Conservation (phyloP, 2,113 vertebrate species). For the Phyllostomus hastatus region DNA sequence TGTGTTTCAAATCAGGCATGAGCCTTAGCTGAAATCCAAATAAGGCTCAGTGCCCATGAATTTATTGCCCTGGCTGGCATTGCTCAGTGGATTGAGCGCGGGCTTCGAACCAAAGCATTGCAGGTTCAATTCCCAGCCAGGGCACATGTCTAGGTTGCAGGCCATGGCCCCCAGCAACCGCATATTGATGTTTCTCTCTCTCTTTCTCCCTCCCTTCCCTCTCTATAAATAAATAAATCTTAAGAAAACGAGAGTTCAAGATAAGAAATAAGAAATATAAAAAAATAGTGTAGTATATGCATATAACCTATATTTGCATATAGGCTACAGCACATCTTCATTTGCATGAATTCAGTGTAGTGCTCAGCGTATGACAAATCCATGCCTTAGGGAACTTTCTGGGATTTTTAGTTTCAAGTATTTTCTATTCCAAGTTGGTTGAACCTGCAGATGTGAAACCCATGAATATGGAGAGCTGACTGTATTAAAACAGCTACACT, state of each 20-base stretch:
- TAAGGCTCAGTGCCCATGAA: not conserved
- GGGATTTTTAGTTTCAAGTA: not conserved
- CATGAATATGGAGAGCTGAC: not conserved
- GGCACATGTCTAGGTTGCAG: no score
- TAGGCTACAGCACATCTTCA: not conserved
- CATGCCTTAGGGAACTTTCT: not conserved
- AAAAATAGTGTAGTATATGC: not conserved
- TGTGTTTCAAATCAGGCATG: not conserved
- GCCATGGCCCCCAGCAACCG: no score
- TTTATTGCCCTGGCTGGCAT: no score
- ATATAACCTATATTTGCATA: not conserved
- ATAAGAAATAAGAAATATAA: no score
- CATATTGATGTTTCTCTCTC: no score
- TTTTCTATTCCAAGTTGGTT: not conserved
- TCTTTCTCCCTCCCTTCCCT: no score
- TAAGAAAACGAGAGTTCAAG: no score
- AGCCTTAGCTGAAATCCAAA: slow-evolving; percentile 18
- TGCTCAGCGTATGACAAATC: not conserved
- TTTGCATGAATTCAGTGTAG: not conserved
- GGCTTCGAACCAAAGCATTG: no score
- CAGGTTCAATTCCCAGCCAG: no score
- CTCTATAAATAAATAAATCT: no score
- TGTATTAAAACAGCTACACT: not conserved
- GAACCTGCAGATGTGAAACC: not conserved
- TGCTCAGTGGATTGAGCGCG: no score